Conservation (phyloP, 2,888 invertebrate genomes). For the Limenitis camilla region DNA sequence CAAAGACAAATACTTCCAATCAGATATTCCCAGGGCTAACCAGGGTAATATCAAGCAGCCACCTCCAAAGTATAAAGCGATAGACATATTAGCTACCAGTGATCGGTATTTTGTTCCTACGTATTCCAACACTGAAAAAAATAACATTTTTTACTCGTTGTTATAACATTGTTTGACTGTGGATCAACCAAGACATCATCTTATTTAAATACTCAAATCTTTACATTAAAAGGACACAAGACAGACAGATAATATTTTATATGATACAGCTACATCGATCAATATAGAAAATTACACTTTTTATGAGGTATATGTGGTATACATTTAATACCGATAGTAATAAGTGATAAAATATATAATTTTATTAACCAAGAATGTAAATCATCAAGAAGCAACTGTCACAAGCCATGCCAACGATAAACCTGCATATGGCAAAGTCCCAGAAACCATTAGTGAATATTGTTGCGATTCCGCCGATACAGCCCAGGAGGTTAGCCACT, state of each 20-base stretch:
- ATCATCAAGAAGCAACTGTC: constrained; percentile 90
- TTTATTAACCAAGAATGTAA: constrained; percentile 84
- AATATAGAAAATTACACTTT: too few species aligned
- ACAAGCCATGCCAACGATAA: constrained; percentile 86
- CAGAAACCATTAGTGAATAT: constrained; percentile 79
- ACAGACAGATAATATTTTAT: too few species aligned
- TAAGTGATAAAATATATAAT: too few species aligned
- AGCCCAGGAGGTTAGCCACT: constrained; percentile 80
- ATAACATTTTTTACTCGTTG: neutral
- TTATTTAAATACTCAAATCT: too few species aligned
- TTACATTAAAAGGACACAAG: too few species aligned
- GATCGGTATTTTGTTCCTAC: constrained; percentile 52
- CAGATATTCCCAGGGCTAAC: constrained; percentile 44
- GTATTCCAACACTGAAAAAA: constrained; percentile 47
- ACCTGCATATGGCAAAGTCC: constrained; percentile 83
- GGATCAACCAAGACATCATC: too few species aligned
- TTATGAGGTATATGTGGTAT: too few species aligned
- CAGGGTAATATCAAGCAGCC: constrained; percentile 44
- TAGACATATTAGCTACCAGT: constrained; percentile 47
- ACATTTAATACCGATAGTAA: too few species aligned
- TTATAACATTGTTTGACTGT: neutral
- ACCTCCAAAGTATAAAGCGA: constrained; percentile 44
- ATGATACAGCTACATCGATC: too few species aligned
- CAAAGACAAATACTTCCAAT: constrained; percentile 45
- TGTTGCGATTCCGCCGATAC: constrained; percentile 77